Evolutionary conservation across 2,888 invertebrate genomes (phyloP).

Genomic region (Mellilla xanthometata): DNA sequence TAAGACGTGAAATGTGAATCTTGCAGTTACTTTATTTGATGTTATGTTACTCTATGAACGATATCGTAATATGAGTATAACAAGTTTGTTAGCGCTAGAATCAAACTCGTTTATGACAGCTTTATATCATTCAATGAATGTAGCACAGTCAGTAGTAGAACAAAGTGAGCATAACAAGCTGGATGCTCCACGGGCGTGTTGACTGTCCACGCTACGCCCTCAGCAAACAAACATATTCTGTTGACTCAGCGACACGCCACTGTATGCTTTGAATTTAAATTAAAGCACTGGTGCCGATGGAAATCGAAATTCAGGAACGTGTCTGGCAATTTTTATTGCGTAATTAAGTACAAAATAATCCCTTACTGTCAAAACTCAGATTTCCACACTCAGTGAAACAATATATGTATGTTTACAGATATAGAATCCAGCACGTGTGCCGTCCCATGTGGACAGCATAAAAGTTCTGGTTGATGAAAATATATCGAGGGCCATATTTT

Average conservation of each 20-base stretch:
- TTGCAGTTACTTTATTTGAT: too few species aligned
- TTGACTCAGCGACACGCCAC: slow-evolving; percentile 70
- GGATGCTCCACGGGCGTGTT: slow-evolving; percentile 44
- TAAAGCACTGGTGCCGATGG: slow-evolving; percentile 49
- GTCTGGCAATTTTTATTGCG: slow-evolving; percentile 46
- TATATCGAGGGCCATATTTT: slow-evolving; percentile 23
- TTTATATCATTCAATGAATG: neutral
- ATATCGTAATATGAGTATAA: too few species aligned
- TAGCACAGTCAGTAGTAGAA: slow-evolving; percentile 12
- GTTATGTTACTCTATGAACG: too few species aligned
- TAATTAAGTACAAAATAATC: slow-evolving; percentile 38
- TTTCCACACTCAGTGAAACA: too few species aligned
- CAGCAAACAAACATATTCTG: slow-evolving; percentile 66
- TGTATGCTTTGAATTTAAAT: slow-evolving; percentile 73
- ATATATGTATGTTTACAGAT: neutral
- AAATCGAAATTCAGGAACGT: slow-evolving; percentile 59
- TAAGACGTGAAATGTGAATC: too few species aligned
- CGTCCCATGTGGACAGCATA: slow-evolving; percentile 11
- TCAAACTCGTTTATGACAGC: too few species aligned
- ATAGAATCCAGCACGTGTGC: slow-evolving; percentile 10
- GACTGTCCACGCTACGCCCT: slow-evolving; percentile 54
- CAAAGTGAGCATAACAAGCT: slow-evolving; percentile 40
- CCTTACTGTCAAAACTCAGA: slow-evolving; percentile 5
- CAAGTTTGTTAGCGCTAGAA: too few species aligned
- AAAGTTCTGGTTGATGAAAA: slow-evolving; percentile 27